phyloP scores from a whole-genome alignment of 2,888 invertebrate species.

The Nasonovia ribisnigri region DNA sequence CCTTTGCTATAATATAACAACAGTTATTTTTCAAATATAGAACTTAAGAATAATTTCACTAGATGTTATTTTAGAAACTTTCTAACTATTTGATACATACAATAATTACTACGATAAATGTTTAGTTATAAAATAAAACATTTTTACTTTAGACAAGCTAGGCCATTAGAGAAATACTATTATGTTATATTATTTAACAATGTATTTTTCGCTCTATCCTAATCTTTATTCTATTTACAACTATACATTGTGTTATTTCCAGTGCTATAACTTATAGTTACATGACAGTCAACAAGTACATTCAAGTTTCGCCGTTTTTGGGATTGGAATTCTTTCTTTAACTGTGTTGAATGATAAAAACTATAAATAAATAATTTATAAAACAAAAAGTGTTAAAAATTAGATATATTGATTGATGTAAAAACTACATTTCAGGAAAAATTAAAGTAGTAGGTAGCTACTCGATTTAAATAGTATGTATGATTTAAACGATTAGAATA shows the following conservation, averaged over 20 bases:
- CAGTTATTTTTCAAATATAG: too few relatives aligned
- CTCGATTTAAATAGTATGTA: background rate
- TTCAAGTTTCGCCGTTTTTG: background rate
- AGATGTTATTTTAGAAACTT: background rate
- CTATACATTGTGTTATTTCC: background rate
- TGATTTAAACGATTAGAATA: background rate
- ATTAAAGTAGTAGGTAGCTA: background rate
- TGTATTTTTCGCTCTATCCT: too few relatives aligned
- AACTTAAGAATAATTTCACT: background rate
- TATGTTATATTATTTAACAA: too few relatives aligned
- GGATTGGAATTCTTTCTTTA: background rate
- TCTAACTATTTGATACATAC: background rate
- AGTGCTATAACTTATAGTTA: background rate
- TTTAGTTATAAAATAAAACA: too few relatives aligned
- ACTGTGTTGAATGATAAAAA: background rate
- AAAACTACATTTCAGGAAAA: background rate
- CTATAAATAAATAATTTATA: background rate
- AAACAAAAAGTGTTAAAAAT: background rate
- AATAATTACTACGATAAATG: background rate
- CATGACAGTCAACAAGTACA: background rate
- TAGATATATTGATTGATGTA: background rate
- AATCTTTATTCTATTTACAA: background rate
- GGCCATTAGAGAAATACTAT: too few relatives aligned
- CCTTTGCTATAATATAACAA: too few relatives aligned
- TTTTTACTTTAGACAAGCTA: too few relatives aligned